Evolutionary conservation across 2,888 invertebrate species (phyloP).

Genomic region (Dendrolimus pini): DNA sequence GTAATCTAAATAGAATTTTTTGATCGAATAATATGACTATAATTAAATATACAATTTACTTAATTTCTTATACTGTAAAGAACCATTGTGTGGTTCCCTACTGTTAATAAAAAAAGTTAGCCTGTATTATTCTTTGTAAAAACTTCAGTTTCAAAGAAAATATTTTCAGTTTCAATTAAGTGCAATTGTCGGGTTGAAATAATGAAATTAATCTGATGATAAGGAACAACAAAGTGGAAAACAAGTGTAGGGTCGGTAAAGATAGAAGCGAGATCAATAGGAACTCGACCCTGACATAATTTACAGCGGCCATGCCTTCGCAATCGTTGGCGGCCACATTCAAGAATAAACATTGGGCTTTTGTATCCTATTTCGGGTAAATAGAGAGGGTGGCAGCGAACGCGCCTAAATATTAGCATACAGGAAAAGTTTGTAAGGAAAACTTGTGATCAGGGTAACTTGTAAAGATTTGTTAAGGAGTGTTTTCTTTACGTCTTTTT

Average conservation of each 20-base stretch:
- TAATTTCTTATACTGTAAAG: too few species aligned
- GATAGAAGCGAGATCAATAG: slow-evolving; percentile 69
- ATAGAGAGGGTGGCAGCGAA: slow-evolving; percentile 29
- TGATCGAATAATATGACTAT: too few species aligned
- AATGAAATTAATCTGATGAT: too few species aligned
- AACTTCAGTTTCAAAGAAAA: too few species aligned
- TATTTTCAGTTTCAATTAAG: too few species aligned
- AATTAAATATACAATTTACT: too few species aligned
- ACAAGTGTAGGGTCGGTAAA: slow-evolving; percentile 48
- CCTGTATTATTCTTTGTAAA: too few species aligned
- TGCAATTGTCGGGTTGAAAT: too few species aligned
- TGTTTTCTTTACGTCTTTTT: too few species aligned
- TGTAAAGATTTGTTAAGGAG: neutral
- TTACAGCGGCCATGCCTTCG: slow-evolving; percentile 56
- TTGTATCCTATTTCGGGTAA: slow-evolving; percentile 38
- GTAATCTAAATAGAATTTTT: too few species aligned
- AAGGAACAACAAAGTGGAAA: slow-evolving; percentile 20
- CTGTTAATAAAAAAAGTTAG: too few species aligned
- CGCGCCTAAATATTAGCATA: slow-evolving; percentile 2
- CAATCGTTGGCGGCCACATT: slow-evolving; percentile 40
- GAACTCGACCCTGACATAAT: slow-evolving; percentile 68
- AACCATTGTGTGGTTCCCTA: too few species aligned
- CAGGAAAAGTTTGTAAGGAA: neutral
- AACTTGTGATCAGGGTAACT: neutral
- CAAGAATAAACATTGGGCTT: slow-evolving; percentile 61